These are phyloP conservation scores for Ptilorrhoa leucosticta DNA, from an alignment of 2,113 vertebrate genomes.

Conservation along the genomic window DNA sequence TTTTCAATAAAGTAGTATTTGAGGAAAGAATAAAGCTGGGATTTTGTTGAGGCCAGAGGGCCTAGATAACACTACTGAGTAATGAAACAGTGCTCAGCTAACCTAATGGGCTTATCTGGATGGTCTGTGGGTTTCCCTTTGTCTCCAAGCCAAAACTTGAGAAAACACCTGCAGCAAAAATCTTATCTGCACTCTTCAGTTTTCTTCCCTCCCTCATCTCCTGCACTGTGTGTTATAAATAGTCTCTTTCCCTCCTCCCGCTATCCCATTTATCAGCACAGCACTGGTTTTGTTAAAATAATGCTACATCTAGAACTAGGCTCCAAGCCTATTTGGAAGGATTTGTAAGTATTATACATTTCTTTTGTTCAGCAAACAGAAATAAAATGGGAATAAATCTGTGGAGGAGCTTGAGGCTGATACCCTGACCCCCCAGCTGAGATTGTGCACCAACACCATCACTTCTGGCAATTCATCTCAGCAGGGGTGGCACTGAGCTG, in stretches of 20 bases:
- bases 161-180: slow-evolving; percentile 34
- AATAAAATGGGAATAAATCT: neutral
- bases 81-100: neutral
- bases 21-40: neutral
- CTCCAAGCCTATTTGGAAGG: neutral
- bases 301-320: neutral
- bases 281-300: slow-evolving; percentile 6
- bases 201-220: slow-evolving; percentile 8
- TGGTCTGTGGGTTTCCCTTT: slow-evolving; percentile 2
- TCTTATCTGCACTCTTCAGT: slow-evolving; percentile 16
- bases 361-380: neutral
- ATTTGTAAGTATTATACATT: neutral
- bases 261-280: neutral
- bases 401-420: neutral
- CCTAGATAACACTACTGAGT: neutral
- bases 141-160: slow-evolving; percentile 3
- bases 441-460: fast-evolving
- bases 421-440: neutral
- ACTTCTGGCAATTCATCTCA: neutral
- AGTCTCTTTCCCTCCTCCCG: neutral
- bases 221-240: neutral
- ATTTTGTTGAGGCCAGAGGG: slow-evolving; percentile 1
- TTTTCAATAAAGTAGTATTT: slow-evolving; percentile 9
- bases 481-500: neutral
- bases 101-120: slow-evolving; percentile 31